Evolutionary conservation across 1,140 invertebrate genomes (phyloP), one percentile per base, ranked within the genome.

Genomic region (Phymastichus coffea): DNA sequence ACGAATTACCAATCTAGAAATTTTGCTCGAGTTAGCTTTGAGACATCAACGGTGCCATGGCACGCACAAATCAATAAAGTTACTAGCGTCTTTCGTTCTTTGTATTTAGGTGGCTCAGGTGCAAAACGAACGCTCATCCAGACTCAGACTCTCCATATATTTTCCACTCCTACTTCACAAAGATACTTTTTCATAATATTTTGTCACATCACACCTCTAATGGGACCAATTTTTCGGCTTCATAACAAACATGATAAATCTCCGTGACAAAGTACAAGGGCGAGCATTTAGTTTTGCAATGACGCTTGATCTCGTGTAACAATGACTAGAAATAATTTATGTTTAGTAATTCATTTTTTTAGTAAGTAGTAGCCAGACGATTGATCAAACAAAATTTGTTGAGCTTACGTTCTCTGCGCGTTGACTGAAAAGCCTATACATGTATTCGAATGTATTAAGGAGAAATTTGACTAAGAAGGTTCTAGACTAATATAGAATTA

Each of bases 261-360:
- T 55, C 17, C 19, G 15, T 35, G 15, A 51, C 4, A 19, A 51
- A 51, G 12, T 41, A 20, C 3, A 7, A 54, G 25, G 35, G 30
- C 44, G 48, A 58, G 51, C 37, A 40, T 61, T 65, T 40, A 22
- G 55, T 63, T 44, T 41, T 49, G 55, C 40, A 53, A 54, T 64
- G 44, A 61, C 49, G 67, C 67, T 69, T 69, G 67, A 69, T 69
- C 67, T 69, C 67, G 52, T 55, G 40, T 43, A 49, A 44, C 37
- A 63, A 4, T 20, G 25, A 38, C 10, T 22, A 49, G 28, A 41
- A 49, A 41, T 41, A 33, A 33, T 49, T 38, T 17, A 49, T 20
- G 46, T 49, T 41, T 48, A 38, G 33, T 23, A n/a, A n/a, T n/a
- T n/a, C n/a, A n/a, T n/a, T n/a, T n/a, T 57, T 57, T 57, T 33